Conservation (phyloP, 2,888 invertebrate species). For the Neria commutata region DNA sequence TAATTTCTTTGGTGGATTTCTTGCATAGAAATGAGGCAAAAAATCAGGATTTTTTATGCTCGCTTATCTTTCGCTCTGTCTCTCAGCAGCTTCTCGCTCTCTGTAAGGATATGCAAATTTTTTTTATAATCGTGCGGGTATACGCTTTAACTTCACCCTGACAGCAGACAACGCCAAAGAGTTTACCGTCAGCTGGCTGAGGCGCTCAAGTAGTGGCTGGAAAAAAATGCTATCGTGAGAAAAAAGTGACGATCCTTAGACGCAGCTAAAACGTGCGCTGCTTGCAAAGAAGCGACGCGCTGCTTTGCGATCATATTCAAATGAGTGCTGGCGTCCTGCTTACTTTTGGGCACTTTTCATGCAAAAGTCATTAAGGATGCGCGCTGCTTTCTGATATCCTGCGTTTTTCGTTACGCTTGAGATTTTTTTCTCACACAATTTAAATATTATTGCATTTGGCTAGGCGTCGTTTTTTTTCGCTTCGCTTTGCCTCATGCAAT, state of each 20-base stretch:
- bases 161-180: not conserved
- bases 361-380: slow-evolving; percentile 36
- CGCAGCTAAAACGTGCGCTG: slow-evolving; percentile 21
- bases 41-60: slow-evolving; percentile 54
- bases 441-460: slow-evolving; percentile 16
- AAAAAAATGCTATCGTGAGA: slow-evolving; percentile 29
- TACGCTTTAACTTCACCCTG: slow-evolving; percentile 44
- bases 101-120: slow-evolving; percentile 33
- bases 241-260: slow-evolving; percentile 41
- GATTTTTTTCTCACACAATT: slow-evolving; percentile 24
- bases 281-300: slow-evolving; percentile 12
- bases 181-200: slow-evolving; percentile 6
- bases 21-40: slow-evolving; percentile 56
- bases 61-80: not conserved
- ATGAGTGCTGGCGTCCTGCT: slow-evolving; percentile 41
- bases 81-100: slow-evolving; percentile 2
- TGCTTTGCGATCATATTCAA: slow-evolving; percentile 35
- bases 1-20: slow-evolving; percentile 36
- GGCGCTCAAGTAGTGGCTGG: too few relatives aligned
- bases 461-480: not conserved
- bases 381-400: slow-evolving; percentile 1
- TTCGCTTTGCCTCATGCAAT: not conserved
- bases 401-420: slow-evolving; percentile 16
- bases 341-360: slow-evolving; percentile 35
- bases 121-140: too few relatives aligned